Evolutionary conservation across 2,888 invertebrate species (phyloP), one percentile per base, ranked within the genome.

Genomic region (Monochamus alternatus): DNA sequence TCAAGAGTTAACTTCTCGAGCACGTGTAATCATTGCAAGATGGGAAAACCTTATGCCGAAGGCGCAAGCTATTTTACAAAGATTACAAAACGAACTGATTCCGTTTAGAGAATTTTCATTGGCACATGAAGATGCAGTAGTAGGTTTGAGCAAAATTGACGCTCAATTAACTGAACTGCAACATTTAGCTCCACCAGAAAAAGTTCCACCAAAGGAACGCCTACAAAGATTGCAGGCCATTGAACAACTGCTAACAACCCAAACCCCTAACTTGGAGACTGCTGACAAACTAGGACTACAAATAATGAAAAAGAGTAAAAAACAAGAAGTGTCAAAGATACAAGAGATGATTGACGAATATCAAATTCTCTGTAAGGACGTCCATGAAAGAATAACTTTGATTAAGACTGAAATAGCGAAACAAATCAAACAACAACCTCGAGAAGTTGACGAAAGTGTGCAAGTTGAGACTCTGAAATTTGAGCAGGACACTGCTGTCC

Each of bases 381-480:
- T 94, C 38, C 91, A 91, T 60, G 87, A 88, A 3, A 89, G 92
- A 38, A 90, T 93, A 0, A 87, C 87, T 2, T 87, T 86, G 3
- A 83, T 92, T 0, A 91, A 90, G 84, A 85, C 87, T 79, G 88
- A 83, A 84, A 88, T 89, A 7, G 87, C 81, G 76, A 86, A 75
- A 76, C 88, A 84, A 84, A 87, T 81, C 55, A 87, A 86, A 62
- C 84, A 83, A 12, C 83, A 84, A 63, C 83, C 79, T n/a, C 81
- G 80, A 12, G 92, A 91, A 74, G 90, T 91, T 0, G 91, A 93
- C 75, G 92, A 93, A 84, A 89, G 91, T 60, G 90, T 92, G 1
- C 92, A 95, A 89, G 95, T 95, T 9, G 93, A 95, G 78, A 95
- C 95, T 0, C 89, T 94, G 7, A 93, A 91, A 87, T 94, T 94